These are phyloP conservation scores for Denticeps clupeoides DNA, from an alignment of 2,797 vertebrate species.

Conservation along the genomic window DNA sequence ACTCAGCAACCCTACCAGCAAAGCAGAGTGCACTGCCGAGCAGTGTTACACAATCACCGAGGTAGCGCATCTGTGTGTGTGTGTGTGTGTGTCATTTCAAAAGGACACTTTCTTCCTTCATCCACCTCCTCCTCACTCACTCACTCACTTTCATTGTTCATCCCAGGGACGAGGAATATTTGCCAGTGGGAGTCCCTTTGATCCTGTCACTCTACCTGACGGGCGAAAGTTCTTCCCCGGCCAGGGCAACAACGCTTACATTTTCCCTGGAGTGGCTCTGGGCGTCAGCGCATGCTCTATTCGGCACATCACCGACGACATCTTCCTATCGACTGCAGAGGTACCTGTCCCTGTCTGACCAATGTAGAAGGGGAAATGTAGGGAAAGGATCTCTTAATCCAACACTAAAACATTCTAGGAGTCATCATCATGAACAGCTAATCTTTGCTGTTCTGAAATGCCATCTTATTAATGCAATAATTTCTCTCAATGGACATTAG, in stretches of 20 bases:
- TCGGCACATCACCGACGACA: constrained; percentile 65
- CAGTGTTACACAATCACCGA: constrained; percentile 85
- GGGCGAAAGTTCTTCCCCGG: constrained; percentile 78
- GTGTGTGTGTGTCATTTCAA: constrained; percentile 1
- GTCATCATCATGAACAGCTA: too few relatives aligned
- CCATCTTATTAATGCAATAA: too few relatives aligned
- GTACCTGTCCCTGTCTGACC: too few relatives aligned
- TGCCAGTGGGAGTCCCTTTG: constrained; percentile 94
- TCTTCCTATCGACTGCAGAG: constrained; percentile 88
- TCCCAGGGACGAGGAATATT: constrained; percentile 81
- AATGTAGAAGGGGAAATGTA: too few relatives aligned
- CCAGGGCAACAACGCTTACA: constrained; percentile 95
- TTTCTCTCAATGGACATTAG: too few relatives aligned
- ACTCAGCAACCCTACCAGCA: constrained; percentile 96
- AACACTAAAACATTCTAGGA: too few relatives aligned
- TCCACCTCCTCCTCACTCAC: background rate
- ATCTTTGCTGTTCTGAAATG: too few relatives aligned
- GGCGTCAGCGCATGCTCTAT: constrained; percentile 71
- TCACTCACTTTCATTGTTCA: background rate
- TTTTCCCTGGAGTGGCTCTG: constrained; percentile 89
- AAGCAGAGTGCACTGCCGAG: constrained; percentile 94
- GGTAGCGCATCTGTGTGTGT: constrained; percentile 48
- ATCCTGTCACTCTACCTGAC: constrained; percentile 74
- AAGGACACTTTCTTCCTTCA: background rate
- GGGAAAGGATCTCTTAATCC: too few relatives aligned